These are phyloP conservation scores for Mactra quadrangularis DNA, from an alignment of 1,140 invertebrate species.

Conservation along the genomic window DNA sequence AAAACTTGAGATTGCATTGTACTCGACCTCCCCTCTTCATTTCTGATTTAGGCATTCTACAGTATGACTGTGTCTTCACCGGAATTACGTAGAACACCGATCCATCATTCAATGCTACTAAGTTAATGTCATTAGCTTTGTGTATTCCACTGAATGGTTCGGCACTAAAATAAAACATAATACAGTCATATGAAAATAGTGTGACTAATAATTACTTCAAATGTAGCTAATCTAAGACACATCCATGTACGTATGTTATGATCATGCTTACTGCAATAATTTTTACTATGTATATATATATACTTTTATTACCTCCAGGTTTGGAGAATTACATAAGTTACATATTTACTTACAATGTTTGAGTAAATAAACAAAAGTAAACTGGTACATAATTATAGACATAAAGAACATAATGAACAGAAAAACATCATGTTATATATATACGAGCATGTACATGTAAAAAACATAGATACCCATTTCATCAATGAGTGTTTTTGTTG, in stretches of 20 bases:
- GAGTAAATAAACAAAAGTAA: too few relatives aligned
- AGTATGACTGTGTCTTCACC: slow-evolving; percentile 14
- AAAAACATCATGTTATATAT: too few relatives aligned
- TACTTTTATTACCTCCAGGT: neutral
- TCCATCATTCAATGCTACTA: slow-evolving; percentile 18
- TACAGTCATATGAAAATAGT: neutral
- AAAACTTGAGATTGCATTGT: neutral
- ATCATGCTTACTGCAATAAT: too few relatives aligned
- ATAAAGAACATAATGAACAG: too few relatives aligned
- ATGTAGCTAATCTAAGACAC: neutral
- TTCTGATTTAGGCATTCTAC: neutral
- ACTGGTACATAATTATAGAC: too few relatives aligned
- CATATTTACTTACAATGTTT: neutral
- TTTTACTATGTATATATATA: too few relatives aligned
- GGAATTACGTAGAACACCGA: slow-evolving; percentile 19
- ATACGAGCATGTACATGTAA: too few relatives aligned
- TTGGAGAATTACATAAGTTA: neutral
- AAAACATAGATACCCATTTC: too few relatives aligned
- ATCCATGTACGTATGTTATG: neutral
- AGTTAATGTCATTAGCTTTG: slow-evolving; percentile 20
- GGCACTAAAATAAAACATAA: neutral
- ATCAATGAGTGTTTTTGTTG: too few relatives aligned
- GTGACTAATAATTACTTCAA: neutral
- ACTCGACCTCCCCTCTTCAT: neutral
- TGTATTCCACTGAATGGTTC: slow-evolving; percentile 1